Base-by-base conservation (phyloP, 2,888 invertebrate genomes). In the Laothoe populi region DNA sequence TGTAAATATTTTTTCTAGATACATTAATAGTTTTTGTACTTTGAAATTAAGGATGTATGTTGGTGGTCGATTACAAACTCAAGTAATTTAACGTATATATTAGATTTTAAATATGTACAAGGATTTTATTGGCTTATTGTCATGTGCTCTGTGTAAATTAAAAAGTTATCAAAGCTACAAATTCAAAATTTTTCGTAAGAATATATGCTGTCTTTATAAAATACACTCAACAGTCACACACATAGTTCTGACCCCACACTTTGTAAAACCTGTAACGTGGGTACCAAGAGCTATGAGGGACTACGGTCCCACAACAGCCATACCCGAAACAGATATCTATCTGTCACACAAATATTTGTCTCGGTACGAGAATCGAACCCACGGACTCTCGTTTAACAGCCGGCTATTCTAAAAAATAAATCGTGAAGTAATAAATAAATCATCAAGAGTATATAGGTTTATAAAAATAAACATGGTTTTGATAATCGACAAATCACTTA, bases 1-100 rank as follows among this genome's bases (percentile, higher is more conserved):
- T 88, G 90, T 87, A 86, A 86, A 87, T 87, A 90, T 75, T 76
- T 73, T 53, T 78, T 73, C 75, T 77, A 83, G 79, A 75, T 65
- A 71, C 76, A 78, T 77, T 75, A 53, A 74, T 83, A 81, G 81
- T 83, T 88, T 87, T 88, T 88, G 79, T 88, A 88, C 82, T 81
- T 75, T 78, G 73, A 78, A 74, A 75, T 81, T 84, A 81, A 53
- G 53, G 11, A 53, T 35, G 53, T 19, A 35, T 19, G n/a, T 53
- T 31, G 19, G 10, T 53, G 19, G 53, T 53, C 35, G 35, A 21
- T 49, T 11, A 5, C 10, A 11, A 16, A 19, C 16, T 31, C 7
- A 16, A 8, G 16, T 7, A 13, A 44, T 7, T n/a, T 4, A 7
- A 48, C 2, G n/a, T 48, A 13, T 23, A n/a, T 46, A 10, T 46